These are phyloP conservation scores for Dryobates pubescens DNA, from an alignment of 2,797 vertebrate genomes.

Conservation along the genomic window DNA sequence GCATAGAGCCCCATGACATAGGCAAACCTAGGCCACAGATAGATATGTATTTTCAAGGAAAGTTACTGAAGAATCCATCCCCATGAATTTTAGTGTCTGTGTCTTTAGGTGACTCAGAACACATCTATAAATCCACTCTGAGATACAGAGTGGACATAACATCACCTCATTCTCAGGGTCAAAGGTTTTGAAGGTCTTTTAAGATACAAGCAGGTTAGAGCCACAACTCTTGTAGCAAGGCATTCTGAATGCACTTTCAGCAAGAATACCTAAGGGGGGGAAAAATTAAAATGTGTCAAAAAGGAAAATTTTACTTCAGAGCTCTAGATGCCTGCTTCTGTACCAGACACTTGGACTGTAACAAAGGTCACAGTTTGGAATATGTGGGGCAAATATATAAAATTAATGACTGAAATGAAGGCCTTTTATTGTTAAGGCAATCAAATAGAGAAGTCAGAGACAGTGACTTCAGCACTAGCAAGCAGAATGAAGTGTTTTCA, in stretches of 20 bases:
- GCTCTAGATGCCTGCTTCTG: background rate
- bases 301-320: background rate
- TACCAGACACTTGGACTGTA: background rate
- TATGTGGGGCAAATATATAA: background rate
- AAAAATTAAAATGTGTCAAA: too few species aligned
- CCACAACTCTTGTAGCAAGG: background rate
- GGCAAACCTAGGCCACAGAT: rapidly evolving
- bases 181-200: background rate
- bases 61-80: background rate
- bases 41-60: background rate
- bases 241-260: background rate
- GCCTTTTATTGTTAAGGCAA: background rate
- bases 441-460: background rate
- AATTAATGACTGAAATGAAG: background rate
- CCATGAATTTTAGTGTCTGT: background rate
- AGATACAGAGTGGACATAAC: background rate
- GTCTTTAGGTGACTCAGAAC: background rate
- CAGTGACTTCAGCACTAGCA: background rate
- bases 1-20: rapidly evolving
- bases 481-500: background rate
- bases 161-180: background rate
- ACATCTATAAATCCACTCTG: background rate
- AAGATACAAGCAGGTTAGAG: background rate
- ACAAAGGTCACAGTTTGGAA: background rate
- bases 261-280: background rate